phyloP scores from a whole-genome alignment of 1,140 invertebrate species.

The Dolichoris vasculosae region DNA sequence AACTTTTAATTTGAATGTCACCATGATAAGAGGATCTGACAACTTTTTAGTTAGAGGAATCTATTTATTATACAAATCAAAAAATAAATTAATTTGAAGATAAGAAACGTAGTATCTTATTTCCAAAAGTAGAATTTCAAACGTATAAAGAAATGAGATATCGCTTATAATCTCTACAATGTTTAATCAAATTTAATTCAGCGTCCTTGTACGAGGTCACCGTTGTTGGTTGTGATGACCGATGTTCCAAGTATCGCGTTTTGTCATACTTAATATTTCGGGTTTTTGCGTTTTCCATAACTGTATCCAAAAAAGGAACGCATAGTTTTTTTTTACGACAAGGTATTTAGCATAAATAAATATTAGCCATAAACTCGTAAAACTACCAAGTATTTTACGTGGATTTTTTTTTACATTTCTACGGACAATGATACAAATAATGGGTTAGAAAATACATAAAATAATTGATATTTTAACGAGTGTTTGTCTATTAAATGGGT shows the following conservation, averaged over 20 bases:
- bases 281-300: background rate
- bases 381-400: too few species aligned
- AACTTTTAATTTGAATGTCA: background rate
- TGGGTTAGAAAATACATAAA: too few species aligned
- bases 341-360: too few species aligned
- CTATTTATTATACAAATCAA: background rate
- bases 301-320: background rate
- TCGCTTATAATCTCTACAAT: background rate
- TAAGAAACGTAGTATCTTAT: background rate
- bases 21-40: background rate
- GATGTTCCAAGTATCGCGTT: background rate
- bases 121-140: background rate
- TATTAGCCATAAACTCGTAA: too few species aligned
- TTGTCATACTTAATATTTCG: background rate
- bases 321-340: too few species aligned
- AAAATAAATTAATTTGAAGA: background rate
- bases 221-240: background rate
- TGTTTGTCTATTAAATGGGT: too few species aligned
- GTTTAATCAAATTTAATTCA: background rate
- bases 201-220: background rate
- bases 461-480: too few species aligned
- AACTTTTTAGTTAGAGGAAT: background rate
- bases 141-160: background rate
- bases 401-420: too few species aligned
- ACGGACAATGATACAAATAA: too few species aligned